phyloP scores from a whole-genome alignment of 2,113 vertebrate species.

The Platichthys stellatus region DNA sequence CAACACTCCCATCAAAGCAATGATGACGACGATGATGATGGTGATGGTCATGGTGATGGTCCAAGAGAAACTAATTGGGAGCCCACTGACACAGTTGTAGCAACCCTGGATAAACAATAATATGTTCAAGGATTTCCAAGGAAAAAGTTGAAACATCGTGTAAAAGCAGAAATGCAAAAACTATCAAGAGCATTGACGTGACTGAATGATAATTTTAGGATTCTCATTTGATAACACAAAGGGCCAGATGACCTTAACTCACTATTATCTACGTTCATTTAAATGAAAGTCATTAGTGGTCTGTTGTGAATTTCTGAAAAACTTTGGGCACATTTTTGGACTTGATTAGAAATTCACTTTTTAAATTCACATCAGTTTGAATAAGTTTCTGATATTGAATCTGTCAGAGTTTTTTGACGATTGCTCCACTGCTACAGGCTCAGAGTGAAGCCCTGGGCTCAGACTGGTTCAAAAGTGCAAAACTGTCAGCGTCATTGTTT shows the following conservation, averaged over 20 bases:
- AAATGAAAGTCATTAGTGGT: not conserved
- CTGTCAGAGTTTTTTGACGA: not conserved
- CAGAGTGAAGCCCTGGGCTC: no score
- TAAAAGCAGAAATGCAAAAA: not conserved
- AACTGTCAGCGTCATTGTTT: no score
- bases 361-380: not conserved
- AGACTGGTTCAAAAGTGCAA: no score
- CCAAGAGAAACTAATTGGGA: conserved; percentile 32
- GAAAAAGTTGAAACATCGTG: not conserved
- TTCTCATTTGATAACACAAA: conserved; percentile 41
- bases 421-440: no score
- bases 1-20: conserved; percentile 64
- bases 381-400: not conserved
- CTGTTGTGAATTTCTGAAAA: not conserved
- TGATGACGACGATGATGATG: conserved; percentile 39
- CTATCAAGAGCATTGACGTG: conserved; percentile 2
- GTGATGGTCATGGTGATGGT: conserved; percentile 50
- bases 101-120: not conserved
- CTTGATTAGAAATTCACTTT: not conserved
- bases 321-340: not conserved
- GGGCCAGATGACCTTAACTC: not conserved
- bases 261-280: not conserved
- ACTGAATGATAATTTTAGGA: not conserved
- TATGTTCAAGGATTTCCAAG: not conserved
- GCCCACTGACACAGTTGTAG: conserved; percentile 31